Evolutionary conservation across 1,140 invertebrate genomes (phyloP).

Genomic region (Stenopsyche tienmushanensis): DNA sequence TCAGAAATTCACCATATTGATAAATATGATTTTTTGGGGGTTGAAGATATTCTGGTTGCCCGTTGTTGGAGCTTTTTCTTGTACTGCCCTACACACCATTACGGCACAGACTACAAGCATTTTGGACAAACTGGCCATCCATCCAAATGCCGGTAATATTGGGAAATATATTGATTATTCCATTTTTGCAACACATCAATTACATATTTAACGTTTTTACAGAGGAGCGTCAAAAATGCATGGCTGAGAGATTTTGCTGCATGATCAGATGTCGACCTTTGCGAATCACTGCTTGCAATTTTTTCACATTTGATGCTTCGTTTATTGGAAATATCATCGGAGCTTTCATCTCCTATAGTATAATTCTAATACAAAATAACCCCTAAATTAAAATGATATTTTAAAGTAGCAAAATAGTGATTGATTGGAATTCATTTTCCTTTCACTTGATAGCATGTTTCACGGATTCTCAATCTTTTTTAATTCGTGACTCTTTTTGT

Average conservation of each 20-base stretch:
- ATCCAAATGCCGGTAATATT: conserved; percentile 10
- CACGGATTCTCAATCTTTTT: too few species aligned
- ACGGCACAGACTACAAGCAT: conserved; percentile 1
- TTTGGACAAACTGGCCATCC: conserved; percentile 11
- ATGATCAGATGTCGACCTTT: not conserved
- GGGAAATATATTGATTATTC: not conserved
- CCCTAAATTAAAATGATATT: too few species aligned
- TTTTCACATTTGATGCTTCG: conserved; percentile 14
- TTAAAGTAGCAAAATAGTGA: too few species aligned
- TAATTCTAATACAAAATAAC: conserved; percentile 20
- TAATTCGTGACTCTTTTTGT: too few species aligned
- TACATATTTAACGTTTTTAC: too few species aligned
- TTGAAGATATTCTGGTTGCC: conserved; percentile 10
- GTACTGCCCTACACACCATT: conserved; percentile 7
- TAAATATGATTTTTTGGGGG: too few species aligned
- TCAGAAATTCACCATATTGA: too few species aligned
- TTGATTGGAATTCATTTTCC: too few species aligned
- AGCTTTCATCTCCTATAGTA: conserved; percentile 14
- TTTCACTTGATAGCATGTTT: too few species aligned
- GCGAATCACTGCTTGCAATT: conserved; percentile 13
- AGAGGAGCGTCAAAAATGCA: conserved; percentile 7
- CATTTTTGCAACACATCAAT: too few species aligned
- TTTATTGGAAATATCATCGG: conserved; percentile 9
- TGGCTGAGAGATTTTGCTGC: conserved; percentile 4
- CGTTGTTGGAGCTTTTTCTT: conserved; percentile 2